Base-by-base conservation (phyloP, 2,888 invertebrate species). In the Hyles lineata region DNA sequence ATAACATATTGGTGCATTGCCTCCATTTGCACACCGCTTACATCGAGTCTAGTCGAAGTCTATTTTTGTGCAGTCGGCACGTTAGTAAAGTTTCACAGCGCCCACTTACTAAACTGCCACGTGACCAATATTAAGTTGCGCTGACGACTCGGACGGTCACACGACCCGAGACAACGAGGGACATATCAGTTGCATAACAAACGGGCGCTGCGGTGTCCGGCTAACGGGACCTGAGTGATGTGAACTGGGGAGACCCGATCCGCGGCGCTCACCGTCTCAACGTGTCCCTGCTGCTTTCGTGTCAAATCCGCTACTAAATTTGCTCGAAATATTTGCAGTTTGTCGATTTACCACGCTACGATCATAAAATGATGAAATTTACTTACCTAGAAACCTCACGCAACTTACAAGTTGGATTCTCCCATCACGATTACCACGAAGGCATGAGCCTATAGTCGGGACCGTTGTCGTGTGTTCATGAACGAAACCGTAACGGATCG, bases 151-250 rank as follows among this genome's bases (percentile, higher is more conserved):
- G 75, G 76, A 75, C 74, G 72, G 74, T 76, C 80, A 80, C 77
- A 78, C 76, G 78, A 76, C 71, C 74, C 72, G 79, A 79, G 82
- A 75, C 80, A 78, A 78, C 80, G 85, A 85, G 87, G 85, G 85
- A 88, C 86, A 86, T 89, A 87, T 90, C 88, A 83, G 87, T 92
- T 92, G 92, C 93, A 92, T 92, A 92, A 93, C 89, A 88, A 92
- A 89, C 90, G 87, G 82, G 86, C 86, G 85, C 83, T 79, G 76
- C 85, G 87, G 88, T 83, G 85, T 92, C 90, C 92, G 91, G 85
- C 83, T 93, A 93, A 93, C 92, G 93, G 93, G 87, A 91, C 85
- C 77, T 83, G 83, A 79, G 83, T 82, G 86, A 83, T 79, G 83
- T 82, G 86, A 83, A 84, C 81, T 75, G 80, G 80, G 85, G 83